These are phyloP conservation scores for Caenorhabditis sp. DNA, from an alignment of 2,888 invertebrate species.

Conservation along the genomic window DNA sequence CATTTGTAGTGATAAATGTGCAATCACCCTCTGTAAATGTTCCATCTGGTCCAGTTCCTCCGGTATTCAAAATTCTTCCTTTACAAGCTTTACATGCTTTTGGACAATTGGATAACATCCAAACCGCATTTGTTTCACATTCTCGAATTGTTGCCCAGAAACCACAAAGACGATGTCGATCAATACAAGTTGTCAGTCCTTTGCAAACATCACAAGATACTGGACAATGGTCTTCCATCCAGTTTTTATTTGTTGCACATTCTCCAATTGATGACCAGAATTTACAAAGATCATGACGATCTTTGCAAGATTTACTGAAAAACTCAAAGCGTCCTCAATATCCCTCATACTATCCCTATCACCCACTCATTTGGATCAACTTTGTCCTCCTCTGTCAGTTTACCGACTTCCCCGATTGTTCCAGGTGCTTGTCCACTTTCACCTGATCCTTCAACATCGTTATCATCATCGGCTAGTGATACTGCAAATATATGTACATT, in stretches of 20 bases:
- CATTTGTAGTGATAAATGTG: conserved; percentile 68
- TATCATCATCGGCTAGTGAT: conserved; percentile 24
- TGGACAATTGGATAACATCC: conserved; percentile 70
- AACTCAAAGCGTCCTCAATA: background rate
- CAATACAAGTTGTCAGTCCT: conserved; percentile 66
- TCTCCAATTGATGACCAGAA: conserved; percentile 71
- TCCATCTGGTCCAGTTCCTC: conserved; percentile 50
- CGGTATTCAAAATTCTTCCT: conserved; percentile 55
- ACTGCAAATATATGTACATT: background rate
- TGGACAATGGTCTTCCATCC: conserved; percentile 68
- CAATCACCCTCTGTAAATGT: conserved; percentile 67
- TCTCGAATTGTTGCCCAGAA: conserved; percentile 69
- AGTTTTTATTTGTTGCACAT: conserved; percentile 66
- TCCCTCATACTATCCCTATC: too few relatives aligned
- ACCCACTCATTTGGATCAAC: background rate
- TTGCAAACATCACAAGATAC: conserved; percentile 68
- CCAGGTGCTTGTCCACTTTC: conserved; percentile 23
- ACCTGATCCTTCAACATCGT: conserved; percentile 36
- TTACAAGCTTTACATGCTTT: conserved; percentile 68
- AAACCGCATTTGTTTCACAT: conserved; percentile 69
- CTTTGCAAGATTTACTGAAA: conserved; percentile 52
- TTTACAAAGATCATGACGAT: conserved; percentile 70
- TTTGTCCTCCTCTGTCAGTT: conserved; percentile 6
- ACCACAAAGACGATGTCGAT: conserved; percentile 66
- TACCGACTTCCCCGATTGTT: conserved; percentile 2